Percentiles rank a stretch among this genome's conserved stretches.
Conservation (phyloP, 2,888 invertebrate species). For the Agonopterix arenella region DNA sequence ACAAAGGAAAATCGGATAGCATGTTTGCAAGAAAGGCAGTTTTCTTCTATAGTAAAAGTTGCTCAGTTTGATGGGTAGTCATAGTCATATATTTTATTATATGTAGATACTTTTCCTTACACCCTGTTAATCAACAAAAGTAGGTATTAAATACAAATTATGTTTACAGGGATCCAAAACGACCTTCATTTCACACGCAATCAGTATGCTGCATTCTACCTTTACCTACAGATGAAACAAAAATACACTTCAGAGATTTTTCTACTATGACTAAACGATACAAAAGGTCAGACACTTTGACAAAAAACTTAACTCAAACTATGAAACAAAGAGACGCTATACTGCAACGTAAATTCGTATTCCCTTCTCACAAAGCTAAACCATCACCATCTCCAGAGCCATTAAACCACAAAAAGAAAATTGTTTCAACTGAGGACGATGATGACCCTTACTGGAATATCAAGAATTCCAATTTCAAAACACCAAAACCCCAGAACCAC, state of each 20-base stretch:
- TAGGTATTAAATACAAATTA: too few species aligned
- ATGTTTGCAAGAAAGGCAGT: too few species aligned
- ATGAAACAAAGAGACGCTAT: constrained; percentile 47
- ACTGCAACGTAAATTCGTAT: constrained; percentile 31
- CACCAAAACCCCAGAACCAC: constrained; percentile 18
- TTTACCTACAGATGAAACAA: constrained; percentile 17
- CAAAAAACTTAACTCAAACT: constrained; percentile 15
- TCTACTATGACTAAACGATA: constrained; percentile 19
- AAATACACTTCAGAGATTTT: constrained; percentile 27
- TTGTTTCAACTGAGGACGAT: constrained; percentile 36
- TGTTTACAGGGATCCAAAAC: constrained; percentile 8
- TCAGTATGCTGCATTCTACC: constrained; percentile 47
- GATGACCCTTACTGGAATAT: constrained; percentile 64
- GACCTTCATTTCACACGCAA: constrained; percentile 14
- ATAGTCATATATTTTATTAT: too few species aligned
- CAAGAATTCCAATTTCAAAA: constrained; percentile 41
- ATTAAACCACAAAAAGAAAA: constrained; percentile 22
- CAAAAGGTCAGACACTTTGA: constrained; percentile 29
- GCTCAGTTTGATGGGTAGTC: too few species aligned
- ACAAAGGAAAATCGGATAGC: too few species aligned
- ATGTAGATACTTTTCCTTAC: too few species aligned
- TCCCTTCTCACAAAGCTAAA: constrained; percentile 22
- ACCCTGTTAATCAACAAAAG: too few species aligned
- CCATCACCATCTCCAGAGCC: constrained; percentile 8
- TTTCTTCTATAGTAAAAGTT: too few species aligned